Percentiles rank a stretch among this genome's conserved stretches.
These are phyloP conservation scores for Leptobrachium ailaonicum DNA, from an alignment of 2,113 vertebrate species.

Conservation along the genomic window DNA sequence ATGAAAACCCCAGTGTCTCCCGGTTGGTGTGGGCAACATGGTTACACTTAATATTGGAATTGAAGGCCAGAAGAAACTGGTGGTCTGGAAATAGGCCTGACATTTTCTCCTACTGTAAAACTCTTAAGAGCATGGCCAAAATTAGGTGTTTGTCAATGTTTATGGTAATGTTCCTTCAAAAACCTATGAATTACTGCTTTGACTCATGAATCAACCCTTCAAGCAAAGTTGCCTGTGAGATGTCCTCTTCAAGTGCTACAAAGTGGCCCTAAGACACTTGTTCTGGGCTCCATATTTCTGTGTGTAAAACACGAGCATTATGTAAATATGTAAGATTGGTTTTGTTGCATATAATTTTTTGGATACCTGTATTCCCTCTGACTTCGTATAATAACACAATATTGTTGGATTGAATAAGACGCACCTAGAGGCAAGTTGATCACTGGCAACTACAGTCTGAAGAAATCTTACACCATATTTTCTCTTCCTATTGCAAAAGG, in stretches of 20 bases:
- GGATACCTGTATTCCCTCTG: too few relatives aligned
- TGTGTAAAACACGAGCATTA: conserved; percentile 58
- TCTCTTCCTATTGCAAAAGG: too few relatives aligned
- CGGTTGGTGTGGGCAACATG: conserved; percentile 34
- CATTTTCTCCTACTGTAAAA: conserved; percentile 61
- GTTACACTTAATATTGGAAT: conserved; percentile 31
- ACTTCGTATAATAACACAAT: too few relatives aligned
- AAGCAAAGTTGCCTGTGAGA: conserved; percentile 63
- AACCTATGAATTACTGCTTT: conserved; percentile 66
- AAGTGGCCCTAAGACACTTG: conserved; percentile 61
- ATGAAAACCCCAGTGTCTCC: conserved; percentile 26
- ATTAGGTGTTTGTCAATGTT: conserved; percentile 65
- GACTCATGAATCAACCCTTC: conserved; percentile 60
- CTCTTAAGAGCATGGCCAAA: conserved; percentile 70
- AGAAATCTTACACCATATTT: too few relatives aligned
- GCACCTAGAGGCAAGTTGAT: too few relatives aligned
- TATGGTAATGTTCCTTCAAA: conserved; percentile 62
- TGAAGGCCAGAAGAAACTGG: background rate
- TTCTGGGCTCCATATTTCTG: conserved; percentile 69
- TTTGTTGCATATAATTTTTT: conserved; percentile 76
- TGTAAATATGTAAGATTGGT: conserved; percentile 82
- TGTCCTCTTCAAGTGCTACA: conserved; percentile 56
- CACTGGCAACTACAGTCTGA: too few relatives aligned
- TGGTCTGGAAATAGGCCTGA: conserved; percentile 26
- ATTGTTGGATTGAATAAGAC: too few relatives aligned